Evolutionary conservation across 2,113 vertebrate species (phyloP).

Genomic region (Euleptes europaea): DNA sequence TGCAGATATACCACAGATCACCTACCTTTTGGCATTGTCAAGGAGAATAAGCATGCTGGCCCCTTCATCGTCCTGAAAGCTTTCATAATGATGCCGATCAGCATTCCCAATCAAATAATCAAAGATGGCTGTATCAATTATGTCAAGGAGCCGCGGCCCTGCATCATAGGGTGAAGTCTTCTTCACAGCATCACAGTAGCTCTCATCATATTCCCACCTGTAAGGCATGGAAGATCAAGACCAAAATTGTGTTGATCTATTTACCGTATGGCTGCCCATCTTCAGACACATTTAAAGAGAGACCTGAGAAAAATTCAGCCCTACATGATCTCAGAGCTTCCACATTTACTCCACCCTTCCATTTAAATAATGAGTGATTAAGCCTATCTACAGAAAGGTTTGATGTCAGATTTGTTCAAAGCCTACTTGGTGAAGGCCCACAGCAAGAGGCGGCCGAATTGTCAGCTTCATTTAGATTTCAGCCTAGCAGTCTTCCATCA

Average conservation of each 20-base stretch:
- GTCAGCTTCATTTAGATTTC: background rate
- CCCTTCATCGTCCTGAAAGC: slow-evolving; percentile 96
- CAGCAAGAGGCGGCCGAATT: background rate
- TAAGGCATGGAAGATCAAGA: background rate
- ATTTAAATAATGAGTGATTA: background rate
- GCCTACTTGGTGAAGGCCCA: background rate
- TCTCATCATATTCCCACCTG: slow-evolving; percentile 99
- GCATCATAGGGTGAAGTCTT: slow-evolving; percentile 96
- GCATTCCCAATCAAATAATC: slow-evolving; percentile 98
- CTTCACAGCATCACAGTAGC: slow-evolving; percentile 97
- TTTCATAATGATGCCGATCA: slow-evolving; percentile 98
- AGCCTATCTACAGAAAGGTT: background rate
- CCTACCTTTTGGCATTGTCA: slow-evolving; percentile 96
- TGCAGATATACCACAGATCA: background rate
- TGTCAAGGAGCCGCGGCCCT: slow-evolving; percentile 91
- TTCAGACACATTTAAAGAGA: background rate
- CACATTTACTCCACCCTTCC: background rate
- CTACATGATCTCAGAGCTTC: background rate
- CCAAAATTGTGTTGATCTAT: background rate
- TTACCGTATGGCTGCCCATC: background rate
- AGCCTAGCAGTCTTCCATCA: background rate
- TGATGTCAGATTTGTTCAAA: background rate
- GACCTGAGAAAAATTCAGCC: background rate
- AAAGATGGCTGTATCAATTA: slow-evolving; percentile 94
- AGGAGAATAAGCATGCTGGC: slow-evolving; percentile 98